phyloP scores from a whole-genome alignment of 2,113 vertebrate genomes.

The Craseonycteris thonglongyai region DNA sequence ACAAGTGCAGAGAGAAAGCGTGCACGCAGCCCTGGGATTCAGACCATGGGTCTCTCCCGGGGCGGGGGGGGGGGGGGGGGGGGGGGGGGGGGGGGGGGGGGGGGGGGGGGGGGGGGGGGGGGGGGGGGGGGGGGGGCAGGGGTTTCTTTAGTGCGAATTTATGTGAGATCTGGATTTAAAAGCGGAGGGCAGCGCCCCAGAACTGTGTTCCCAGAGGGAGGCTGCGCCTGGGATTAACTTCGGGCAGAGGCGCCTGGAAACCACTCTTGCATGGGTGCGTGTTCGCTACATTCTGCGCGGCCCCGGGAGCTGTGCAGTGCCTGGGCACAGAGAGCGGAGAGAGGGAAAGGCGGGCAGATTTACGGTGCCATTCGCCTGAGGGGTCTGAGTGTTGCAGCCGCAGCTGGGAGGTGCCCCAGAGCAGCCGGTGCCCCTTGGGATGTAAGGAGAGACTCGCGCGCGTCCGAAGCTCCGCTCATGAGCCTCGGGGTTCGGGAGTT shows the following conservation, averaged over 20 bases:
- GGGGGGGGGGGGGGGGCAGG: rapidly evolving
- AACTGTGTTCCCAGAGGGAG: background rate
- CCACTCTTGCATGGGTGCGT: background rate
- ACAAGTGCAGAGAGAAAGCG: background rate
- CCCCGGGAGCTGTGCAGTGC: background rate
- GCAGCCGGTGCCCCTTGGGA: background rate
- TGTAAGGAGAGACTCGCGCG: background rate
- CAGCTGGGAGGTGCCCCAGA: background rate
- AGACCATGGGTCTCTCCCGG: background rate
- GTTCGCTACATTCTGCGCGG: background rate
- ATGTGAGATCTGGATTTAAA: background rate
- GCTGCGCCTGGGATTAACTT: background rate
- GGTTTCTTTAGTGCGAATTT: background rate
- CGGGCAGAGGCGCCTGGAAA: background rate
- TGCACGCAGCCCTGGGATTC: background rate
- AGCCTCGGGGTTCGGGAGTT: background rate
- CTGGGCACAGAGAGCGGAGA: background rate
- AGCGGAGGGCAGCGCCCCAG: no score
- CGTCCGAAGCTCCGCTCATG: background rate
- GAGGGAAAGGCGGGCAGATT: background rate
- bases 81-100: rapidly evolving
- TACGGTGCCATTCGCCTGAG: background rate
- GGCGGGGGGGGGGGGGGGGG: rapidly evolving
- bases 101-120: rapidly evolving
- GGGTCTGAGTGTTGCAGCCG: background rate